Conservation (phyloP, 2,113 vertebrate species). For the Siphamia tubifer region DNA sequence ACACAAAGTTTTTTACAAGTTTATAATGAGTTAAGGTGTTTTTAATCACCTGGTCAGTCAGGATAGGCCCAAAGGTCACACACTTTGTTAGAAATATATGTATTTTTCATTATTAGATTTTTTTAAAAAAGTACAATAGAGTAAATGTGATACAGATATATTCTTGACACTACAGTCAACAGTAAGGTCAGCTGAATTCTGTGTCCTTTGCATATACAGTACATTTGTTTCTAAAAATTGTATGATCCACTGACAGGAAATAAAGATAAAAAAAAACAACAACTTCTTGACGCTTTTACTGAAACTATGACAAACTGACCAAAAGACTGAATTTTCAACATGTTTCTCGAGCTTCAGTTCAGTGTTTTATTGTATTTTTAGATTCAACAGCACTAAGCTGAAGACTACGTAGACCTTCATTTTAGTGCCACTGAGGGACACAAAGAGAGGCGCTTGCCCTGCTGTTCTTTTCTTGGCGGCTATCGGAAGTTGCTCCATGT, state of each 20-base stretch:
- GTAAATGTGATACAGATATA: too few species aligned
- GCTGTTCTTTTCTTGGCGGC: slow-evolving; percentile 75
- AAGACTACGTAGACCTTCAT: slow-evolving; percentile 4
- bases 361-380: not conserved
- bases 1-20: not conserved
- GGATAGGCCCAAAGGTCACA: not conserved
- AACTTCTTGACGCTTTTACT: not conserved
- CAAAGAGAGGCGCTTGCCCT: slow-evolving; percentile 55
- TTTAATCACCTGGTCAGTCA: not conserved
- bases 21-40: too few species aligned
- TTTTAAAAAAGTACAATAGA: too few species aligned
- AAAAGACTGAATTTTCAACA: not conserved
- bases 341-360: not conserved
- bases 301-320: not conserved
- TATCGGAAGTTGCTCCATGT: slow-evolving; percentile 75
- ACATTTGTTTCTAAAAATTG: not conserved
- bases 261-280: slow-evolving; percentile 1
- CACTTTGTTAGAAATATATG: too few species aligned
- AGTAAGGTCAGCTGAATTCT: too few species aligned
- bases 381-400: not conserved
- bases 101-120: too few species aligned
- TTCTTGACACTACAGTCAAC: too few species aligned
- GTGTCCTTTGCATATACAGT: too few species aligned
- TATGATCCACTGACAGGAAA: not conserved
- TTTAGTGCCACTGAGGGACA: slow-evolving; percentile 37